A percentile compares a stretch with the other conserved stretches of the same genome.
These are phyloP conservation scores for Homarus gammarus DNA, from an alignment of 2,888 invertebrate genomes.

Conservation along the genomic window DNA sequence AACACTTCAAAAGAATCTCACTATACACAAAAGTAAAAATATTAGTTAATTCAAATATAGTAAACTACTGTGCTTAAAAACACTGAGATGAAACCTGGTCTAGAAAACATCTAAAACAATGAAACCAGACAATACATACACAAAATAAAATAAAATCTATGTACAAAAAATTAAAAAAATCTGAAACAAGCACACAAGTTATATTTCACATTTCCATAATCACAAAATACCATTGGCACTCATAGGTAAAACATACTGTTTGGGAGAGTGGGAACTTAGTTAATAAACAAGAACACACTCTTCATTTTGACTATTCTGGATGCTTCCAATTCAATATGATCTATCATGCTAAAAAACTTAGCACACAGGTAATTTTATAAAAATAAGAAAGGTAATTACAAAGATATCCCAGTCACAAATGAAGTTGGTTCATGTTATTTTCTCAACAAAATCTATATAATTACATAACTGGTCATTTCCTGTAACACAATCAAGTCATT, in stretches of 20 bases:
- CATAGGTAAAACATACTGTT: neutral
- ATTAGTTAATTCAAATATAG: neutral
- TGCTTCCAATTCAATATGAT: no score
- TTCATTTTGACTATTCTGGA: no score
- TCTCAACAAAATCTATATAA: no score
- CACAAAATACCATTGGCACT: conserved; percentile 39
- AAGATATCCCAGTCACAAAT: no score
- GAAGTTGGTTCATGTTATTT: no score
- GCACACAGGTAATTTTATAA: no score
- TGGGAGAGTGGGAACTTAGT: neutral
- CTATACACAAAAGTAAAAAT: neutral
- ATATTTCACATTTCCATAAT: neutral
- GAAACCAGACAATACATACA: neutral
- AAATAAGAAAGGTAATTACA: no score
- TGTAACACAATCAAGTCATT: neutral
- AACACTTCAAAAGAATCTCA: neutral
- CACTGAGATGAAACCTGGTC: neutral
- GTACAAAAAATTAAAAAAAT: conserved; percentile 15
- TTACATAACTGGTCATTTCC: neutral
- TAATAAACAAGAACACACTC: neutral
- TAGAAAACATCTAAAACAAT: conserved; percentile 12
- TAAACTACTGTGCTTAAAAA: neutral
- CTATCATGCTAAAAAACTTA: no score
- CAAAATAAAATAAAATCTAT: conserved; percentile 19
- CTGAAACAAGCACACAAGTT: neutral